These are phyloP conservation scores for Scartelaos histophorus DNA, from an alignment of 2,113 vertebrate species.

Conservation along the genomic window DNA sequence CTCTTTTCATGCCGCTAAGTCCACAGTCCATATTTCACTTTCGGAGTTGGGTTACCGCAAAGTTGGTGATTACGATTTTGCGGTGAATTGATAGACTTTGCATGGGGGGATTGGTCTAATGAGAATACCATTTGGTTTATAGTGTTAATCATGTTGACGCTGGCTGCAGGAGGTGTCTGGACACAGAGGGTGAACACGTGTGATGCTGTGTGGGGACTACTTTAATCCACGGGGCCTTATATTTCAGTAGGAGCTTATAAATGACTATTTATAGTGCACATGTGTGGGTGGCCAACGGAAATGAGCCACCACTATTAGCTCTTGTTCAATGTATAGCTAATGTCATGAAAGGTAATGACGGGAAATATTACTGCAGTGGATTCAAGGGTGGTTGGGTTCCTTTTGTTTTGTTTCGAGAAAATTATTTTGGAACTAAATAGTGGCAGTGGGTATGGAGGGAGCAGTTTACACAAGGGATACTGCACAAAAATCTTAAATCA, in stretches of 20 bases:
- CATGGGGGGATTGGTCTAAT: conserved; percentile 24
- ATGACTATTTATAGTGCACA: conserved; percentile 22
- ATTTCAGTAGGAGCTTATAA: conserved; percentile 24
- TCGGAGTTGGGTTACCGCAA: conserved; percentile 58
- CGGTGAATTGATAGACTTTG: conserved; percentile 35
- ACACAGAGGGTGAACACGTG: conserved; percentile 37
- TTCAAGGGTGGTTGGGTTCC: neutral
- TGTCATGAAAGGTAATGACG: neutral
- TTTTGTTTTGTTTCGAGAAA: neutral
- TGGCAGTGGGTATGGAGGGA: neutral
- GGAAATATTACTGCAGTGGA: neutral
- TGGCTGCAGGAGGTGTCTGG: conserved; percentile 40
- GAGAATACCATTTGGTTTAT: conserved; percentile 39
- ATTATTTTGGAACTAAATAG: neutral
- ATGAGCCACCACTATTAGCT: conserved; percentile 21
- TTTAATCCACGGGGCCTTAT: conserved; percentile 35
- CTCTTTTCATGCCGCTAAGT: conserved; percentile 52
- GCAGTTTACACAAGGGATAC: no score
- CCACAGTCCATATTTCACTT: conserved; percentile 45
- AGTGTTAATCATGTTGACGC: conserved; percentile 36
- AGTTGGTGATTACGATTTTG: conserved; percentile 57
- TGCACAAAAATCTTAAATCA: no score
- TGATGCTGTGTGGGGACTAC: conserved; percentile 25
- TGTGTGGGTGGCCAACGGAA: conserved; percentile 47
- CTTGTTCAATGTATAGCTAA: conserved; percentile 29